Percentiles rank a stretch among this genome's conserved stretches.
These are phyloP conservation scores for Drosophila kokeensis DNA, from an alignment of 2,888 invertebrate genomes.

Conservation along the genomic window DNA sequence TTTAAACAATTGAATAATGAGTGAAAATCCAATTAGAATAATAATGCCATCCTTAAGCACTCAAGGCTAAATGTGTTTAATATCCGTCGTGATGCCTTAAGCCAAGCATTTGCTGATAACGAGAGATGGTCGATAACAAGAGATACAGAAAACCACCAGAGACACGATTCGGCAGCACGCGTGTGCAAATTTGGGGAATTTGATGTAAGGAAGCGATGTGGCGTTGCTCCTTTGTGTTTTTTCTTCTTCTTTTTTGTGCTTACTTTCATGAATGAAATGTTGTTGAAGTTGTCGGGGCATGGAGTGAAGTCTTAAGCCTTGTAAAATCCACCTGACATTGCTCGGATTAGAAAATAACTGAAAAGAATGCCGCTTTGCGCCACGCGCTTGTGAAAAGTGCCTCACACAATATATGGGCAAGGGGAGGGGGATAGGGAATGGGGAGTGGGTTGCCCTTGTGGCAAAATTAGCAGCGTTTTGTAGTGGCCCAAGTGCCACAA, in stretches of 20 bases:
- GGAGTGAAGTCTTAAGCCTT: conserved; percentile 6
- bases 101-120: conserved; percentile 10
- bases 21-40: neutral
- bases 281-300: conserved; percentile 13
- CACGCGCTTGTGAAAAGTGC: conserved; percentile 27
- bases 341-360: conserved; percentile 44
- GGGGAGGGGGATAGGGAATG: neutral
- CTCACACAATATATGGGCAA: neutral
- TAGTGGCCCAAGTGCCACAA: conserved; percentile 63
- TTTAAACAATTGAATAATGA: neutral
- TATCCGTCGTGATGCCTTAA: conserved; percentile 33
- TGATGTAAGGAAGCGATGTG: conserved; percentile 3
- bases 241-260: neutral
- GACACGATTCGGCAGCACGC: neutral
- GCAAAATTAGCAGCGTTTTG: conserved; percentile 70
- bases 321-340: conserved; percentile 23
- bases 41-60: neutral
- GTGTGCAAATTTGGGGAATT: conserved; percentile 15
- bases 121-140: neutral
- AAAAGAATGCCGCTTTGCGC: conserved; percentile 44
- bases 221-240: conserved; percentile 8
- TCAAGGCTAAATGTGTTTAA: conserved; percentile 28
- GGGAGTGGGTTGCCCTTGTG: conserved; percentile 41
- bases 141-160: neutral
- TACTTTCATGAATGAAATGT: conserved; percentile 4